phyloP scores from a whole-genome alignment of 1,140 invertebrate genomes.

The Bombus cullumanus region DNA sequence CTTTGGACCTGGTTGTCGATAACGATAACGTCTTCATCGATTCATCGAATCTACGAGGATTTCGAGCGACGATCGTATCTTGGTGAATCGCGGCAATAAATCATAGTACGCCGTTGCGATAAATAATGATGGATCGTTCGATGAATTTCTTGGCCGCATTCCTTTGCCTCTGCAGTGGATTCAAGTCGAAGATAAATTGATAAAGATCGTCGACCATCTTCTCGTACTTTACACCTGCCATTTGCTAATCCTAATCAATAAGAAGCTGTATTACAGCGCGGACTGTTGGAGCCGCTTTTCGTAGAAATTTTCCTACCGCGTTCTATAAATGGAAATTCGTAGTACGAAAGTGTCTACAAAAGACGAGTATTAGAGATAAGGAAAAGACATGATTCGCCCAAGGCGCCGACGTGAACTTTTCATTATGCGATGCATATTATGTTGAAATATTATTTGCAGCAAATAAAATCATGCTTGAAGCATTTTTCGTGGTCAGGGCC shows the following conservation, averaged over 20 bases:
- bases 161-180: no score
- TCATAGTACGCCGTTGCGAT: neutral
- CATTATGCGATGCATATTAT: no score
- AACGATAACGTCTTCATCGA: conserved; percentile 28
- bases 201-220: neutral
- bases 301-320: no score
- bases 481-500: no score
- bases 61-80: neutral
- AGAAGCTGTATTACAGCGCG: neutral
- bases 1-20: conserved; percentile 55
- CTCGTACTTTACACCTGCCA: neutral
- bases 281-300: no score
- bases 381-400: no score
- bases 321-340: no score
- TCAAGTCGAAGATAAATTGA: neutral
- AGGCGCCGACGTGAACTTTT: no score
- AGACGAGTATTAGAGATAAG: no score
- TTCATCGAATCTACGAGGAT: conserved; percentile 6
- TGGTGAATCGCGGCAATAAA: conserved; percentile 32
- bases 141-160: neutral
- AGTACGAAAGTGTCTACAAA: no score
- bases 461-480: no score
- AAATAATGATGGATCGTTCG: conserved; percentile 13
- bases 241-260: neutral
- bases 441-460: no score